Percentiles rank a stretch among this genome's conserved stretches.
Conservation (phyloP, 1,140 invertebrate species). For the Physella acuta region DNA sequence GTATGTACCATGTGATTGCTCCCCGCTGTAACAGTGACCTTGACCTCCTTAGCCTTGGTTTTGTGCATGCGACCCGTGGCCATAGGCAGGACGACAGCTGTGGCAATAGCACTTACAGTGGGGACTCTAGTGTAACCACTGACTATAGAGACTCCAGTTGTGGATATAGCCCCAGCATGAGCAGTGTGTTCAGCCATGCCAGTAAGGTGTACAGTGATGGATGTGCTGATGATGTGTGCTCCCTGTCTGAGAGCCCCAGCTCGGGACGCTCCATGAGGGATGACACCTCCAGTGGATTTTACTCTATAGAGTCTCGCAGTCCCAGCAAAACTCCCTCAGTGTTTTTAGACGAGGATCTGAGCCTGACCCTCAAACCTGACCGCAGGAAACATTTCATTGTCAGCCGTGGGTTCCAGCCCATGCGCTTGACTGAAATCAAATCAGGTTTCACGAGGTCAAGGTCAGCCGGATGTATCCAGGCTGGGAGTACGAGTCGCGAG, state of each 20-base stretch:
- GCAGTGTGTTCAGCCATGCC: background rate
- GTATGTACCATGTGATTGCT: slow-evolving; percentile 21
- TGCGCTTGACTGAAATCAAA: background rate
- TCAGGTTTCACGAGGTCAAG: background rate
- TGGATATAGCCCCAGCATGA: background rate
- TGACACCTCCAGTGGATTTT: no score
- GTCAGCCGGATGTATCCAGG: background rate
- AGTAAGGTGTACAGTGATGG: background rate
- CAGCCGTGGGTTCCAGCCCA: background rate
- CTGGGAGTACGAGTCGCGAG: background rate
- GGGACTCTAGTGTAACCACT: background rate
- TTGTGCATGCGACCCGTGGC: background rate
- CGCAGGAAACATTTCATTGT: slow-evolving; percentile 5
- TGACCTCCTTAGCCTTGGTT: slow-evolving; percentile 7
- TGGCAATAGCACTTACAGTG: slow-evolving; percentile 9
- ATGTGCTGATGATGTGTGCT: background rate
- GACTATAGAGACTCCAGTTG: background rate
- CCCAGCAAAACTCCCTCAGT: no score
- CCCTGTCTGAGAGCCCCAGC: background rate
- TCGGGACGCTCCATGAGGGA: background rate
- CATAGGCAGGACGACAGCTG: slow-evolving; percentile 9
- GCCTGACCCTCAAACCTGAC: background rate
- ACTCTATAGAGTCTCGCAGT: no score
- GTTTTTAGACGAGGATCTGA: background rate
- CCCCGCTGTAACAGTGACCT: slow-evolving; percentile 15